These are phyloP conservation scores for Atta colombica DNA, from an alignment of 1,140 invertebrate species.

Conservation along the genomic window DNA sequence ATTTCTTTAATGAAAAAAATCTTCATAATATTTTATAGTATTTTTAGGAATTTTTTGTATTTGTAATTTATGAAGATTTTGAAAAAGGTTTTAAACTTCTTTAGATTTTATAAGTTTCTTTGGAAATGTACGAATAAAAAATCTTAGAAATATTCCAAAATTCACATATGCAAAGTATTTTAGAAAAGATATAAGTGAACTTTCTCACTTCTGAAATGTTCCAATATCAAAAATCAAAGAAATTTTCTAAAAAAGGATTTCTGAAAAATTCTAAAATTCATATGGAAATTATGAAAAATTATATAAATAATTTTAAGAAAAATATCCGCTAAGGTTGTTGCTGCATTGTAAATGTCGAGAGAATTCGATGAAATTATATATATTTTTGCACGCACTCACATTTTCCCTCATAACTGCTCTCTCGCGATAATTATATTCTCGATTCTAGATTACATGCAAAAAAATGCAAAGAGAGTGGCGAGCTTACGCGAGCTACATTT, in stretches of 20 bases:
- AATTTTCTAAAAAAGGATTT: neutral
- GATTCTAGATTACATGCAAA: conserved; percentile 27
- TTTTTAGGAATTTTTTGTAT: too few species aligned
- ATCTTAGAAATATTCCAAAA: neutral
- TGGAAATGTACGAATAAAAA: neutral
- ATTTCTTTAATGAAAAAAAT: neutral
- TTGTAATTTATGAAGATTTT: too few species aligned
- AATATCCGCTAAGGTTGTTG: neutral
- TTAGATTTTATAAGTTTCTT: neutral
- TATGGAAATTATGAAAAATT: neutral
- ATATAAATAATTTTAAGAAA: neutral
- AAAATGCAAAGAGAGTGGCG: neutral
- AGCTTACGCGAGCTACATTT: conserved; percentile 42
- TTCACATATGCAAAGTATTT: neutral
- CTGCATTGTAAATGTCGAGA: neutral
- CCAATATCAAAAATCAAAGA: neutral
- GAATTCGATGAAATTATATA: neutral
- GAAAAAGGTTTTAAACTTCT: neutral
- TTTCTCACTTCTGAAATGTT: neutral
- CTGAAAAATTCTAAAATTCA: neutral
- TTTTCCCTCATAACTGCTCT: conserved; percentile 29
- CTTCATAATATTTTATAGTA: too few species aligned
- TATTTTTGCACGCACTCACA: conserved; percentile 30
- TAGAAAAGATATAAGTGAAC: neutral
- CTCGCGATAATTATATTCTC: neutral